These are phyloP conservation scores for Drosophila nannoptera DNA, from an alignment of 1,140 invertebrate genomes.

Conservation along the genomic window DNA sequence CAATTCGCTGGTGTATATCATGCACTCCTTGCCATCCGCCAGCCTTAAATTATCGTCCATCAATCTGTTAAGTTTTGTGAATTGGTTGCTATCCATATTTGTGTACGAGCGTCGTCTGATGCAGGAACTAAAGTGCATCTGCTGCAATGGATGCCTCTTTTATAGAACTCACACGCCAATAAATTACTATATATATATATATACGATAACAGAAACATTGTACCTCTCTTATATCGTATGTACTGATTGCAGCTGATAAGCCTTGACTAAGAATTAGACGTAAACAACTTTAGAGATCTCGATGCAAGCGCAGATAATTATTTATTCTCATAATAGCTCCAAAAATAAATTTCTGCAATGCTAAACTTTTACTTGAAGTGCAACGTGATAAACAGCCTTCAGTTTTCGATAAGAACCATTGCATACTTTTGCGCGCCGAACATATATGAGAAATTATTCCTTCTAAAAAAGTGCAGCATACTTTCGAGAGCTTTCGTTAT, in stretches of 20 bases:
- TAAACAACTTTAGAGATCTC: too few species aligned
- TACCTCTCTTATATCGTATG: slow-evolving; percentile 3
- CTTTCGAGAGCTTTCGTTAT: background rate
- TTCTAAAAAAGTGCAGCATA: background rate
- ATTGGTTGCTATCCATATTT: slow-evolving; percentile 52
- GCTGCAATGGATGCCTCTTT: slow-evolving; percentile 1
- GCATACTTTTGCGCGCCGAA: background rate
- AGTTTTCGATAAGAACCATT: background rate
- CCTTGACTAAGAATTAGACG: background rate
- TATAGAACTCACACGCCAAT: slow-evolving; percentile 11
- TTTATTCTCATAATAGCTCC: background rate
- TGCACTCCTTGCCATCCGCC: slow-evolving; percentile 3
- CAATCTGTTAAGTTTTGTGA: slow-evolving; percentile 32
- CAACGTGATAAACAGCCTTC: background rate
- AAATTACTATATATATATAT: background rate
- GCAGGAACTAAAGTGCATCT: slow-evolving; percentile 12
- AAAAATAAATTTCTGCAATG: too few species aligned
- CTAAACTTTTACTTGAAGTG: background rate
- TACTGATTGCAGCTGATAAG: slow-evolving; percentile 4
- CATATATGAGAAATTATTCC: background rate
- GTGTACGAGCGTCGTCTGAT: background rate
- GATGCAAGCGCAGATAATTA: background rate
- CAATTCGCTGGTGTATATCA: slow-evolving; percentile 40
- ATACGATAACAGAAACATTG: slow-evolving; percentile 18
- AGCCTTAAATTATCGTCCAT: slow-evolving; percentile 17